phyloP scores from a whole-genome alignment of 2,888 invertebrate species.

The Coenonympha glycerion region DNA sequence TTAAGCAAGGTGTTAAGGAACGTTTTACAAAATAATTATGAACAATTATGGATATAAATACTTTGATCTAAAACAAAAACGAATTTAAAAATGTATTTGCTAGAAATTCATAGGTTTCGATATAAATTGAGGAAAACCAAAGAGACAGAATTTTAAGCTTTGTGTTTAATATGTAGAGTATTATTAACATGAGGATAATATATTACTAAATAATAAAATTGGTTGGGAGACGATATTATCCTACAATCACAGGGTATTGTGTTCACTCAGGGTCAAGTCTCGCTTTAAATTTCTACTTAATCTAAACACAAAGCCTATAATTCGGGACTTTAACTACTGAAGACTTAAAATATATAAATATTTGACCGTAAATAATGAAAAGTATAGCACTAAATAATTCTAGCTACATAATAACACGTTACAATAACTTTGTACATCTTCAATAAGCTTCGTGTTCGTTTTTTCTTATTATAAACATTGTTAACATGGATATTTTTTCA shows the following conservation, averaged over 20 bases:
- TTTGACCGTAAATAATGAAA: conserved; percentile 25
- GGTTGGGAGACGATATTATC: no score
- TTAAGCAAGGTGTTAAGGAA: background rate
- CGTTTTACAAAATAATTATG: background rate
- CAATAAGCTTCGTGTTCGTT: conserved; percentile 55
- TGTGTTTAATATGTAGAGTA: background rate
- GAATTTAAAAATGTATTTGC: background rate
- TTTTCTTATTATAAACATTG: conserved; percentile 27
- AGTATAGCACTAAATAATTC: conserved; percentile 54
- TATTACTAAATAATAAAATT: no score
- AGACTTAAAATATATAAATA: conserved; percentile 16
- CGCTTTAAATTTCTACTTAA: no score
- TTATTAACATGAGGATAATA: no score
- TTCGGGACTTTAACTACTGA: background rate
- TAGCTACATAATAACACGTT: conserved; percentile 58
- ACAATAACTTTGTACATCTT: conserved; percentile 66
- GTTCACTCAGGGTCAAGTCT: no score
- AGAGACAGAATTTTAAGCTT: background rate
- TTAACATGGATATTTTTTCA: conserved; percentile 13
- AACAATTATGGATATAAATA: no score
- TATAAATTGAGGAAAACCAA: background rate
- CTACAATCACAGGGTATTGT: no score
- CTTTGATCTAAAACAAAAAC: background rate
- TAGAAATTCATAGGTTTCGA: background rate
- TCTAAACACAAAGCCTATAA: background rate